phyloP scores from a whole-genome alignment of 1,140 invertebrate genomes.

The Zaprionus taronus region DNA sequence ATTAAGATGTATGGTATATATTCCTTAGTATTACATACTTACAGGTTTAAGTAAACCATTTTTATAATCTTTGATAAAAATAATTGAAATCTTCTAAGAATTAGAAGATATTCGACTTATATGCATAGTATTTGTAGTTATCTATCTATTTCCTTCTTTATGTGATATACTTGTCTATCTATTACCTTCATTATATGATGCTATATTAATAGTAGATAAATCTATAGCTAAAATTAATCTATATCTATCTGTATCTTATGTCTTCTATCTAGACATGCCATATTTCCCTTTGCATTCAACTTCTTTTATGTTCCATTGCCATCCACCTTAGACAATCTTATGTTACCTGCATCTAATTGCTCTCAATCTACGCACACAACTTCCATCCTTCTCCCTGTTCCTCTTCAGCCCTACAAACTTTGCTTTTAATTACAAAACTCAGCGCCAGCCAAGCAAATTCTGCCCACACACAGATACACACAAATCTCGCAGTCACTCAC shows the following conservation, averaged over 20 bases:
- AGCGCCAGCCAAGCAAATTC: background rate
- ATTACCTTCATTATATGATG: no score
- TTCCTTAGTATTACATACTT: no score
- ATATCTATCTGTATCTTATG: background rate
- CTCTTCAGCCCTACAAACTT: slow-evolving; percentile 18
- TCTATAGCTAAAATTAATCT: background rate
- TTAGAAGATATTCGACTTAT: background rate
- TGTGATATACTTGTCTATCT: no score
- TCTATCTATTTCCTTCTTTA: background rate
- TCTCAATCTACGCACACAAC: slow-evolving; percentile 13
- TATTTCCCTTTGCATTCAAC: background rate
- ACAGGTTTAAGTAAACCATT: no score
- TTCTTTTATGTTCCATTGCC: background rate
- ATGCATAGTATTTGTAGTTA: background rate
- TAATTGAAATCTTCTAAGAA: background rate
- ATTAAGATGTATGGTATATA: no score
- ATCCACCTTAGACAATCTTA: slow-evolving; percentile 10
- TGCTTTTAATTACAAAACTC: slow-evolving; percentile 42
- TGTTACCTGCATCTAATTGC: slow-evolving; percentile 40
- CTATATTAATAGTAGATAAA: no score
- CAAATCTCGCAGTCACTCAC: slow-evolving; percentile 8
- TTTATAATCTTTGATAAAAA: no score
- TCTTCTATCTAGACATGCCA: background rate
- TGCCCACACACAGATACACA: background rate
- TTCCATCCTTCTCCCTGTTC: background rate